Base-by-base conservation (phyloP, 2,797 vertebrate species). In the Clangula hyemalis region DNA sequence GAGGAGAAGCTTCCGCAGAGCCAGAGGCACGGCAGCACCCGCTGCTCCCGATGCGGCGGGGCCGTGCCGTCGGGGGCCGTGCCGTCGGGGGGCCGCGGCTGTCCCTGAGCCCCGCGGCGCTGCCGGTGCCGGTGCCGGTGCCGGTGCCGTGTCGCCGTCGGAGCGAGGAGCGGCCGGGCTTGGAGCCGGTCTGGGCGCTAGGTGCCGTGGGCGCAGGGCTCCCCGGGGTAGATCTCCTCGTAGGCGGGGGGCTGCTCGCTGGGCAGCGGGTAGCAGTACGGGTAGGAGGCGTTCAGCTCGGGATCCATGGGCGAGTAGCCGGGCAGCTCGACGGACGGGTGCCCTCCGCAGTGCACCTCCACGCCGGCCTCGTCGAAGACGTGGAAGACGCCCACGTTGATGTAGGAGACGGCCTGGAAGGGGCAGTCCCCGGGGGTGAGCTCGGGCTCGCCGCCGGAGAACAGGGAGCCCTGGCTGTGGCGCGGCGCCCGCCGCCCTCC, bases 281-380 rank as follows among this genome's bases (percentile, higher is more conserved):
- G 99, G 95, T 99, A 99, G 75, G 99, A 98, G 64, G 97, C 98
- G 65, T 98, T 98, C 91, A 99, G 98, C 91, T 99, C 99, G 49
- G 99, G 98, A 97, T 99, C 98, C 87, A 97, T 97, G 81, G 98
- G 98, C 41, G 99, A 98, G 90, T 99, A 99, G 36, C 99, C 99
- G 6, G 99, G 99, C 95, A 99, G 98, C 97, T 99, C 99, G 90
- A 99, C 97, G 13, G 99, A 99, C 38, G 99, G 99, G 95, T 99
- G 99, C 10, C 99, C 99, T 9, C 98, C 98, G 82, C 98, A 98
- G 83, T 98, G 98, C 94, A 98, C 99, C 91, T 99, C 99, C 87
- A 98, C 98, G 11, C 98, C 99, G 19, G 98, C 98, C 97, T 99
- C 99, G 85, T 99, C 98, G 45, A 97, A 95, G 85, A 98, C 98